phyloP scores from a whole-genome alignment of 2,888 invertebrate species.

The Buathra laborator region DNA sequence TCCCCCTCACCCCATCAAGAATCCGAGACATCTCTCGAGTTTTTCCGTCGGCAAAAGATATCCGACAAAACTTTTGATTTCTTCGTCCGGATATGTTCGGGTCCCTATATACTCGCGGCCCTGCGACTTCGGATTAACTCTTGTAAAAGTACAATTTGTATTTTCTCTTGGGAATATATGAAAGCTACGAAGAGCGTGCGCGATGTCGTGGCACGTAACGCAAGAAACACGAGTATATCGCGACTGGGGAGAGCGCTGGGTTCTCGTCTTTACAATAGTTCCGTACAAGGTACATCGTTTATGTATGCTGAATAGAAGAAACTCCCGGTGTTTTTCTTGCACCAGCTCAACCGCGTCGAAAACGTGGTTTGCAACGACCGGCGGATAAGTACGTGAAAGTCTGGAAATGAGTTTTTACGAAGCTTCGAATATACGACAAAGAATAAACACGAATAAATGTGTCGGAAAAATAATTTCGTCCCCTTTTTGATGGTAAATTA shows the following conservation, averaged over 20 bases:
- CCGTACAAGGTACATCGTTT: conserved; percentile 5
- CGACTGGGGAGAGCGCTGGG: neutral
- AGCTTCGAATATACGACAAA: neutral
- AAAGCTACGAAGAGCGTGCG: conserved; percentile 1
- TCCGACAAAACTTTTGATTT: conserved; percentile 74
- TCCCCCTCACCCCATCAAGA: conserved; percentile 11
- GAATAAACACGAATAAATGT: neutral
- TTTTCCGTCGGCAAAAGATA: conserved; percentile 20
- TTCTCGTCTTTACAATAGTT: conserved; percentile 24
- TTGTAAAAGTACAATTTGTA: conserved; percentile 78
- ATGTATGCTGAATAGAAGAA: conserved; percentile 30
- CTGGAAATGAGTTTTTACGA: neutral
- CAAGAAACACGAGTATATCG: conserved; percentile 10
- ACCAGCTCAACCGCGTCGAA: conserved; percentile 26
- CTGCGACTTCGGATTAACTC: conserved; percentile 74
- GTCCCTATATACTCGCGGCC: conserved; percentile 15
- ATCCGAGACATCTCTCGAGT: conserved; percentile 24
- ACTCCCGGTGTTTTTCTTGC: conserved; percentile 35
- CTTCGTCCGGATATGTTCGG: conserved; percentile 62
- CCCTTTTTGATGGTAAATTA: neutral
- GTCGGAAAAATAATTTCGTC: neutral
- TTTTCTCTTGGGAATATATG: conserved; percentile 69
- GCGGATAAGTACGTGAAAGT: conserved; percentile 15
- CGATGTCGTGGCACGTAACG: neutral
- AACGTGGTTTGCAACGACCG: neutral